Conservation (phyloP, 1,140 invertebrate genomes). For the Stegodyphus mimosarum region DNA sequence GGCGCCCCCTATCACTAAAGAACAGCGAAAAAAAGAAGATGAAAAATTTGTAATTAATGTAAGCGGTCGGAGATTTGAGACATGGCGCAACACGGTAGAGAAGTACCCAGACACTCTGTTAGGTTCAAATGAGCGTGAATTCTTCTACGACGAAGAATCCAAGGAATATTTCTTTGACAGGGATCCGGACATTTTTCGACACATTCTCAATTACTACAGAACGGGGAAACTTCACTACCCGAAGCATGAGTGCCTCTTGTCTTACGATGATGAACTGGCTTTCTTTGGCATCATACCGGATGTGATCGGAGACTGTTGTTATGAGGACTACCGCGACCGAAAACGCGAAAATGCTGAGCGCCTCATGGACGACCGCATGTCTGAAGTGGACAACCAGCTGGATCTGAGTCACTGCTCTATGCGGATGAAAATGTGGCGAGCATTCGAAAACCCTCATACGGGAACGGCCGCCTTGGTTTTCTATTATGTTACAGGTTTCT, state of each 20-base stretch:
- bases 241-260: conserved; percentile 98
- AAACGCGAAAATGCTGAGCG: conserved; percentile 98
- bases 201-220: conserved; percentile 98
- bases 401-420: conserved; percentile 81
- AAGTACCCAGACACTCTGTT: conserved; percentile 99
- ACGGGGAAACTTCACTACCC: conserved; percentile 99
- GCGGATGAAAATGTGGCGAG: conserved; percentile 97
- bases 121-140: conserved; percentile 98
- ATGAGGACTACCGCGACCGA: conserved; percentile 98
- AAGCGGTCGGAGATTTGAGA: conserved; percentile 93
- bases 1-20: conserved; percentile 86
- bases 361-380: conserved; percentile 96
- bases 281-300: conserved; percentile 99
- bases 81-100: conserved; percentile 99
- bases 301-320: conserved; percentile 98
- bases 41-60: conserved; percentile 88
- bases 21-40: conserved; percentile 81
- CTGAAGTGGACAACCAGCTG: conserved; percentile 84
- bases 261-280: conserved; percentile 98
- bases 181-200: conserved; percentile 98
- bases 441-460: conserved; percentile 99
- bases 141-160: conserved; percentile 98
- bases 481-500: conserved; percentile 99
- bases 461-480: conserved; percentile 98
- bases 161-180: conserved; percentile 99